These are phyloP conservation scores for Probaryconus sp. DNA, from an alignment of 1,140 invertebrate genomes.

Conservation along the genomic window DNA sequence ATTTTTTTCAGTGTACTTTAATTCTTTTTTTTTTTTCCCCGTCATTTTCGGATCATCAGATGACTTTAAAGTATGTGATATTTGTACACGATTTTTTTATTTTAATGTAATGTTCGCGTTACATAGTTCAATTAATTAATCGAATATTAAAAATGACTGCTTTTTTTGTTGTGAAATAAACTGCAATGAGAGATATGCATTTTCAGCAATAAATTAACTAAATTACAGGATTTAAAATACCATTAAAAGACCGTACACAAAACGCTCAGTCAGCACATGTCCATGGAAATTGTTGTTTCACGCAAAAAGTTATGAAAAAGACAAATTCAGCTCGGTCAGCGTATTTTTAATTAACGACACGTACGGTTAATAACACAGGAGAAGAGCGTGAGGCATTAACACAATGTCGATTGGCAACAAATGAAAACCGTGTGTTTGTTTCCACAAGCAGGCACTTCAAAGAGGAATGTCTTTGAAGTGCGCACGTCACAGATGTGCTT, in stretches of 20 bases:
- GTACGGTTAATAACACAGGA: constrained; percentile 18
- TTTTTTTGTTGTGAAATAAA: no score
- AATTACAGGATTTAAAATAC: constrained; percentile 13
- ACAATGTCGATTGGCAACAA: not conserved
- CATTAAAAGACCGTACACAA: constrained; percentile 23
- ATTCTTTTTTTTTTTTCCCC: no score
- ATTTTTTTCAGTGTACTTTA: no score
- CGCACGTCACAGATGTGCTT: not conserved
- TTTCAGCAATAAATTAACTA: constrained; percentile 13
- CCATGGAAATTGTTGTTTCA: constrained; percentile 27
- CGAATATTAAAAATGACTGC: no score
- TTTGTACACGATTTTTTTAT: no score
- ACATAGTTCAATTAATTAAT: no score
- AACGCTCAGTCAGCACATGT: constrained; percentile 19
- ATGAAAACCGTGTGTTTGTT: constrained; percentile 6
- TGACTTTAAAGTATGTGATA: no score
- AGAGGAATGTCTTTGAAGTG: constrained; percentile 7
- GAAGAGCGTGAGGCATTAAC: not conserved
- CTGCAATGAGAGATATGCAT: no score
- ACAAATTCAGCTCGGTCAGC: constrained; percentile 28
- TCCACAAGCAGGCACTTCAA: no score
- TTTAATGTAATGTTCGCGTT: no score
- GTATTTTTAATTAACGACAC: constrained; percentile 38
- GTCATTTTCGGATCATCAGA: no score
- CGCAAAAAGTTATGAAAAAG: constrained; percentile 23